Conservation (phyloP, 2,888 invertebrate genomes). For the Halictus quadricinctus region DNA sequence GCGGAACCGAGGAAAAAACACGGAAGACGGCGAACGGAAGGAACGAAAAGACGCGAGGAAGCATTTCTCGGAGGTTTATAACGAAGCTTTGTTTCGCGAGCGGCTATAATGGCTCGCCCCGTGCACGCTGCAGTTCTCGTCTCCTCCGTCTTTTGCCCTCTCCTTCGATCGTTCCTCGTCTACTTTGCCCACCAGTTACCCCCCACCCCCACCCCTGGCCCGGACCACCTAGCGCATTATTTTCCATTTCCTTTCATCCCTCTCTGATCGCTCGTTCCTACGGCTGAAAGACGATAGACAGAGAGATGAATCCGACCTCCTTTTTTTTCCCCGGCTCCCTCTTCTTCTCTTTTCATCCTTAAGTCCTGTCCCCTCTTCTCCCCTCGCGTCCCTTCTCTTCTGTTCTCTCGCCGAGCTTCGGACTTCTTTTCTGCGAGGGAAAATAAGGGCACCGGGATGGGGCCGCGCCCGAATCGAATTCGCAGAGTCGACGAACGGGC, state of each 20-base stretch:
- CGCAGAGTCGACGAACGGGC: slow-evolving; percentile 46
- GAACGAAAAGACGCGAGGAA: slow-evolving; percentile 39
- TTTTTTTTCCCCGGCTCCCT: neutral
- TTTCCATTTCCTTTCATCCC: slow-evolving; percentile 67
- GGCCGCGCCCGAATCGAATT: slow-evolving; percentile 55
- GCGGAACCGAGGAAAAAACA: slow-evolving; percentile 31
- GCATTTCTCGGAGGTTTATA: slow-evolving; percentile 69
- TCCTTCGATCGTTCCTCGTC: slow-evolving; percentile 69
- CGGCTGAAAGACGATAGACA: slow-evolving; percentile 44
- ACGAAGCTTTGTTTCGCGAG: slow-evolving; percentile 75
- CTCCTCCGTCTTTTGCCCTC: slow-evolving; percentile 68
- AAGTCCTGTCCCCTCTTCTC: neutral
- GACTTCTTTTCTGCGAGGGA: slow-evolving; percentile 36
- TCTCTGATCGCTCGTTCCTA: slow-evolving; percentile 52
- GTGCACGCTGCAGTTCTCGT: slow-evolving; percentile 70
- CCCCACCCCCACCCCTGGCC: slow-evolving; percentile 3
- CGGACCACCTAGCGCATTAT: slow-evolving; percentile 50
- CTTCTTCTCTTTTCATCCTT: neutral
- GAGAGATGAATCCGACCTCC: slow-evolving; percentile 18
- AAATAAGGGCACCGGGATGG: slow-evolving; percentile 50
- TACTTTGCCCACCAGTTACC: slow-evolving; percentile 17
- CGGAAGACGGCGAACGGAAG: slow-evolving; percentile 7
- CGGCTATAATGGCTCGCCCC: slow-evolving; percentile 72
- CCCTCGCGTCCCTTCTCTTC: neutral
- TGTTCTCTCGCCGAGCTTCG: slow-evolving; percentile 8